These are phyloP conservation scores for Pseudolaguvia tuberculata DNA, from an alignment of 2,113 vertebrate species.

Conservation along the genomic window DNA sequence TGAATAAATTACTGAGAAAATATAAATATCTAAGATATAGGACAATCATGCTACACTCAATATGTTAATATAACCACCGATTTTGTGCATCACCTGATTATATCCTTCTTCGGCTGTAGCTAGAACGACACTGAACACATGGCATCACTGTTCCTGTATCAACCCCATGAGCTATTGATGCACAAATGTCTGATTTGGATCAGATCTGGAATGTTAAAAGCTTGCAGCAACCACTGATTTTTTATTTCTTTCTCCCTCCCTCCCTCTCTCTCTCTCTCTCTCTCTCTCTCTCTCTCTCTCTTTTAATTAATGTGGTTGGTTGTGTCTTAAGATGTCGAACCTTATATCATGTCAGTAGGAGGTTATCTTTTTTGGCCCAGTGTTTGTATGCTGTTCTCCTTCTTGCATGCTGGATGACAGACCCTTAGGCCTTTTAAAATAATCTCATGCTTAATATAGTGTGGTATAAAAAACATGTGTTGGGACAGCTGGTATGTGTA, in stretches of 20 bases:
- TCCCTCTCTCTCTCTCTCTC: neutral
- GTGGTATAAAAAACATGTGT: conserved; percentile 63
- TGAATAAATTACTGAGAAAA: too few species aligned
- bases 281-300: neutral
- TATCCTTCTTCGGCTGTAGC: conserved; percentile 9
- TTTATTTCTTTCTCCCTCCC: neutral
- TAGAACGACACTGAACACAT: neutral
- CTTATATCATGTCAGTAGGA: conserved; percentile 62
- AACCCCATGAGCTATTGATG: conserved; percentile 34
- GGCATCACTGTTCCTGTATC: conserved; percentile 23
- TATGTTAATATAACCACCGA: conserved; percentile 18
- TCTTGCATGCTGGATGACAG: conserved; percentile 64
- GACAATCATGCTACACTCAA: neutral
- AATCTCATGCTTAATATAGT: conserved; percentile 57
- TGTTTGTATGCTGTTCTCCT: conserved; percentile 55
- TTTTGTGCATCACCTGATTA: conserved; percentile 13
- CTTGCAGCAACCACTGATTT: conserved; percentile 52
- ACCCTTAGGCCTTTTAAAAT: conserved; percentile 66
- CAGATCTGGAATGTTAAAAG: conserved; percentile 53
- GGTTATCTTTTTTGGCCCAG: conserved; percentile 65
- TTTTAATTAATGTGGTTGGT: conserved; percentile 49
- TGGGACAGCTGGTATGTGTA: conserved; percentile 68
- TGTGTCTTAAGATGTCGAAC: conserved; percentile 55
- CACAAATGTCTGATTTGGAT: conserved; percentile 36
- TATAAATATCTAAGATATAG: too few species aligned